Percentiles rank a stretch among this genome's conserved stretches.
Conservation (phyloP, 2,113 vertebrate genomes). For the Phocoena phocoena region DNA sequence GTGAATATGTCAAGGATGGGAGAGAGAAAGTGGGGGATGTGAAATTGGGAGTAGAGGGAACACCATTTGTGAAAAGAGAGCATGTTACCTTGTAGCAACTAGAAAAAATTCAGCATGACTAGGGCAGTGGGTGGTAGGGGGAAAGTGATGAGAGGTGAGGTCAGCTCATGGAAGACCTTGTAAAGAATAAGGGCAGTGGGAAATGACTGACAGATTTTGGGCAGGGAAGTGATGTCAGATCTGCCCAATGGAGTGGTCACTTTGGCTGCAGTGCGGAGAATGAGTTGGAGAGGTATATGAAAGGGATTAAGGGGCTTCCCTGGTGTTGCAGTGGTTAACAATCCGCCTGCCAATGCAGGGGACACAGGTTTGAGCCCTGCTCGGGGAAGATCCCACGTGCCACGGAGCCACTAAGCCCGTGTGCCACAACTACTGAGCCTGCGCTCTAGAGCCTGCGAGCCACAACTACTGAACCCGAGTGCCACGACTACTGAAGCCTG, state of each 20-base stretch:
- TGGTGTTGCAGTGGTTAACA: too few relatives aligned
- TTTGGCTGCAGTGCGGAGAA: neutral
- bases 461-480: too few relatives aligned
- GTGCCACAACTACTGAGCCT: too few relatives aligned
- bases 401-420: too few relatives aligned
- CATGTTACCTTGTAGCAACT: neutral
- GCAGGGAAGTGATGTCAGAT: neutral
- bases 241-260: neutral
- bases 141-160: neutral
- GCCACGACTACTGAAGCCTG: too few relatives aligned
- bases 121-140: neutral
- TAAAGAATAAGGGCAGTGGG: neutral
- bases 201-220: neutral
- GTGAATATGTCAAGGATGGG: neutral
- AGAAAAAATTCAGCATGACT: neutral
- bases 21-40: neutral
- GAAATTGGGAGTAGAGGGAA: neutral
- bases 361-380: too few relatives aligned
- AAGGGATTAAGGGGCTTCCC: neutral
- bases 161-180: neutral
- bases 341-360: too few relatives aligned
- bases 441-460: too few relatives aligned
- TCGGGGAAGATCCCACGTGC: too few relatives aligned
- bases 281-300: neutral
- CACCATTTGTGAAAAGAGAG: neutral